Evolutionary conservation across 2,113 vertebrate species (phyloP).

Genomic region (Centropus bengalensis): DNA sequence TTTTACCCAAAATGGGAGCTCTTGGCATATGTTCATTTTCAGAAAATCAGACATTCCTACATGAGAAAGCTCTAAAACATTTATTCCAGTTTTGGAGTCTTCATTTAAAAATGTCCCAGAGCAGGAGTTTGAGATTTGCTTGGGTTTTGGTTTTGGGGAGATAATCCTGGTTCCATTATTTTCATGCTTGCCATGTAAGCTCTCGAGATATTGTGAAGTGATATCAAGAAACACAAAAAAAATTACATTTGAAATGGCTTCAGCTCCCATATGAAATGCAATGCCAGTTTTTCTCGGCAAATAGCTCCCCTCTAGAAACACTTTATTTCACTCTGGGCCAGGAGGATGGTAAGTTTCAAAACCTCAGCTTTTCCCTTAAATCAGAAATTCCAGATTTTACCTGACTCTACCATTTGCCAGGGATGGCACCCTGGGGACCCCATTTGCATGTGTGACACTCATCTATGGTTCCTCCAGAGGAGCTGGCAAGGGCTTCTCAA

Average conservation of each 20-base stretch:
- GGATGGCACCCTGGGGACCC: rapidly evolving
- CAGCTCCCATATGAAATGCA: background rate
- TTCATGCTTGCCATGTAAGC: background rate
- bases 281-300: background rate
- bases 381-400: background rate
- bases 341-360: background rate
- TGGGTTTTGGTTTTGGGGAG: rapidly evolving
- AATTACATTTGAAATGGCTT: background rate
- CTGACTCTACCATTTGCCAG: rapidly evolving
- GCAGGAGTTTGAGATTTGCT: background rate
- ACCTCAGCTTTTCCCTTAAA: rapidly evolving
- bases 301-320: background rate
- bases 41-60: background rate
- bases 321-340: background rate
- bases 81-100: background rate
- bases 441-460: rapidly evolving
- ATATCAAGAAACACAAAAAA: background rate
- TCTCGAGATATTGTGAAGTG: background rate
- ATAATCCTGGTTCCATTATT: background rate
- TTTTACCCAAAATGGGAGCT: background rate
- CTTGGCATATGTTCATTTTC: background rate
- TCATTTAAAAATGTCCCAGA: background rate
- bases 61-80: background rate
- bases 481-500: background rate
- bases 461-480: rapidly evolving